Evolutionary conservation across 2,113 vertebrate genomes (phyloP).

Genomic region (Pteruthius melanotis): DNA sequence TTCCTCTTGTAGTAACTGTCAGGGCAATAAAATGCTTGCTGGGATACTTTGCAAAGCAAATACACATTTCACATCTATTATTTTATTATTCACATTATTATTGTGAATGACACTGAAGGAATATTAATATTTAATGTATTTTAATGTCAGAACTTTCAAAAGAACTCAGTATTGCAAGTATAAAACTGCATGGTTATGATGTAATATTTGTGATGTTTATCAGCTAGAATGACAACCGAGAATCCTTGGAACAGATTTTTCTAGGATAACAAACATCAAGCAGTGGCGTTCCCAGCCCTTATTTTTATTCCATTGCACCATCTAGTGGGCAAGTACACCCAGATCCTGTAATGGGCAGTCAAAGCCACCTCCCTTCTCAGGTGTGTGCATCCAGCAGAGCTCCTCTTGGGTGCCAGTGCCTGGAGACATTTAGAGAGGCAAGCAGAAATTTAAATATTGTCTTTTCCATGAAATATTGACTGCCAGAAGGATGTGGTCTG

Average conservation of each 20-base stretch:
- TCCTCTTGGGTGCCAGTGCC: neutral
- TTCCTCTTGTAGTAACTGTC: neutral
- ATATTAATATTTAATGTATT: neutral
- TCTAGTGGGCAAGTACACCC: conserved; percentile 29
- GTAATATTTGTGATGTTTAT: neutral
- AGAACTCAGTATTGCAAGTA: neutral
- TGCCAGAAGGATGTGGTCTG: fast-evolving
- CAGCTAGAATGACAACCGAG: neutral
- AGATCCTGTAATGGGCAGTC: neutral
- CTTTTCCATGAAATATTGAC: fast-evolving
- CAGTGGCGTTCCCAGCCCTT: neutral
- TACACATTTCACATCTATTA: too few relatives aligned
- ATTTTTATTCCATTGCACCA: conserved; percentile 54
- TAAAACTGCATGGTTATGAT: neutral
- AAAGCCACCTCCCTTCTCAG: fast-evolving
- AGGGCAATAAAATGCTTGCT: neutral
- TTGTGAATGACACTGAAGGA: neutral
- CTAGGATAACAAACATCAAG: neutral
- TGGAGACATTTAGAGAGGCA: too few relatives aligned
- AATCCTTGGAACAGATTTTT: neutral
- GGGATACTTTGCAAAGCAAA: neutral
- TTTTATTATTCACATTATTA: neutral
- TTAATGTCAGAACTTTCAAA: neutral
- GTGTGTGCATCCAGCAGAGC: neutral
- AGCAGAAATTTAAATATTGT: neutral